Conservation (phyloP, 2,113 vertebrate species). For the Potamarius usumacintae region DNA sequence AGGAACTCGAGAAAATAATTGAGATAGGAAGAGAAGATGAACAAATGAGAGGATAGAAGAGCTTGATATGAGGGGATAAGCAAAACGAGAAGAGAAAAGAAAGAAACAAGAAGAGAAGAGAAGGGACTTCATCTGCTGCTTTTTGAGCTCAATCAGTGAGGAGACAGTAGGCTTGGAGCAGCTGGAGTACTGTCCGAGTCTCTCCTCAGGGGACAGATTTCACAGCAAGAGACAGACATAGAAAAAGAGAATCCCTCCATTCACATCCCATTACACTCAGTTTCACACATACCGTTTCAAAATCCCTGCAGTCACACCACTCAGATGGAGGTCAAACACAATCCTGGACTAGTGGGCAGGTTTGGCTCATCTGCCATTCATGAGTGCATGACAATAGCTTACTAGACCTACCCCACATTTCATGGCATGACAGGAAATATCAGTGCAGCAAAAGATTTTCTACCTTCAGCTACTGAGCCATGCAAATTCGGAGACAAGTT, state of each 20-base stretch:
- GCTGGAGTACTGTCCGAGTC: conserved; percentile 15
- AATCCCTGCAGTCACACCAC: background rate
- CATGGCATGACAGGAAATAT: background rate
- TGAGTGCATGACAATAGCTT: background rate
- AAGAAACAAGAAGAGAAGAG: conserved; percentile 1
- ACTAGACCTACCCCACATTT: background rate
- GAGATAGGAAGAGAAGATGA: background rate
- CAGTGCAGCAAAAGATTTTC: background rate
- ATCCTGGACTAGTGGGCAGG: background rate
- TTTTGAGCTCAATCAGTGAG: background rate
- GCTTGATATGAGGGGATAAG: too few relatives aligned
- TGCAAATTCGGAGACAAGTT: conserved; percentile 13
- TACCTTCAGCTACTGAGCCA: background rate
- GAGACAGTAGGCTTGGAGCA: background rate
- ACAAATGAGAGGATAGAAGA: conserved; percentile 6
- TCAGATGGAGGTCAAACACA: conserved; percentile 25
- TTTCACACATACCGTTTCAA: conserved; percentile 19
- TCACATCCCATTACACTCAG: conserved; percentile 34
- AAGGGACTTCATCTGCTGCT: background rate
- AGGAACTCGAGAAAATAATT: background rate
- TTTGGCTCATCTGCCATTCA: conserved; percentile 9
- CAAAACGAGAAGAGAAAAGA: background rate
- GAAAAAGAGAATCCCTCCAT: conserved; percentile 16
- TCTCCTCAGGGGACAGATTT: conserved; percentile 16
- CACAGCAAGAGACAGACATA: conserved; percentile 21